These are phyloP conservation scores for Heliopora coerulea DNA, from an alignment of 92 coral and sea anemone species.

Conservation along the genomic window DNA sequence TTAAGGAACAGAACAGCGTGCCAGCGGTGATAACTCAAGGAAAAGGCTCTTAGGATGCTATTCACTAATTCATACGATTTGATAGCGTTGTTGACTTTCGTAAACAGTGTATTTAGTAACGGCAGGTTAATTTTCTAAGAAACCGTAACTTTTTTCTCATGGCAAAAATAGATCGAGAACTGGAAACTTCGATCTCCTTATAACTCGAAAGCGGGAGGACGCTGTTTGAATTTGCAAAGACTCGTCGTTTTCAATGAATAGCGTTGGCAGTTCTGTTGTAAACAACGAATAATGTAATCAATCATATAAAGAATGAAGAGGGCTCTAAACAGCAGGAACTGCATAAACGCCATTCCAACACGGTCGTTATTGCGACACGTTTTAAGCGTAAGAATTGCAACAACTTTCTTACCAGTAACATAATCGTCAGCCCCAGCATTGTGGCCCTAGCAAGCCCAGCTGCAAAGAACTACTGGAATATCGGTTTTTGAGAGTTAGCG, in stretches of 20 bases:
- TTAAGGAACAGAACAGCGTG: not conserved
- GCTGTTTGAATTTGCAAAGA: not conserved
- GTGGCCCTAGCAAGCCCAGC: too few relatives aligned
- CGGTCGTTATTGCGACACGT: not conserved
- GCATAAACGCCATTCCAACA: conserved; percentile 1
- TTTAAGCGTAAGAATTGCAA: not conserved
- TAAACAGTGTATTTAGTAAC: conserved; percentile 21
- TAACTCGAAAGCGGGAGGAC: not conserved
- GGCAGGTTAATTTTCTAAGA: not conserved
- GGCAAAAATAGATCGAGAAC: not conserved
- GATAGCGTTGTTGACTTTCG: conserved; percentile 8
- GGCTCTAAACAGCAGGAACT: conserved; percentile 14
- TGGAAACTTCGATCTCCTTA: conserved; percentile 12
- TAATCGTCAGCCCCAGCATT: too few relatives aligned
- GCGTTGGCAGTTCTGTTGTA: conserved; percentile 19
- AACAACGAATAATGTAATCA: conserved; percentile 23
- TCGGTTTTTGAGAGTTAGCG: too few relatives aligned
- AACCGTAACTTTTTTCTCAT: not conserved
- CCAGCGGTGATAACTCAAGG: not conserved
- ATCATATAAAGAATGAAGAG: conserved; percentile 4
- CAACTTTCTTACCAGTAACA: not conserved
- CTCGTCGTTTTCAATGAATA: conserved; percentile 26
- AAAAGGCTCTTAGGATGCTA: not conserved
- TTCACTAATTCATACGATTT: not conserved
- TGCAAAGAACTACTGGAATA: not conserved